Percentiles rank a stretch among this genome's conserved stretches.
Conservation (phyloP, 2,888 invertebrate species). For the Euplexia lucipara region DNA sequence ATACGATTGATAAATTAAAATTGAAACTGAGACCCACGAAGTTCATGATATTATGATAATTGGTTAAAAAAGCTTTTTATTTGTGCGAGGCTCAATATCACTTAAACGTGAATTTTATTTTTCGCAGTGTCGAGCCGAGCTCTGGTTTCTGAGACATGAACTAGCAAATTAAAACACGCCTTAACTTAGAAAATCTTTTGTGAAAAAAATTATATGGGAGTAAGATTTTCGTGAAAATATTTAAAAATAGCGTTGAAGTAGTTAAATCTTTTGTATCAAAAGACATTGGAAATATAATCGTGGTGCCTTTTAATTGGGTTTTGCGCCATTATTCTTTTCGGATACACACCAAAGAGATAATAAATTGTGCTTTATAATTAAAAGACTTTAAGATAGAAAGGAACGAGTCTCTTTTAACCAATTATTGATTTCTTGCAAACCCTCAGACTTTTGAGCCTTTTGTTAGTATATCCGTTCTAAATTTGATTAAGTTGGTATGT, state of each 20-base stretch:
- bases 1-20: slow-evolving; percentile 13
- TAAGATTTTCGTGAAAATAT: slow-evolving; percentile 21
- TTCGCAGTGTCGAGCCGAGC: neutral
- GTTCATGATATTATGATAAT: neutral
- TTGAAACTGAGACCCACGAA: neutral
- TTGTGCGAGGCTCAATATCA: neutral
- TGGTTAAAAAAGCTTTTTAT: neutral
- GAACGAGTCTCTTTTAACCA: no score
- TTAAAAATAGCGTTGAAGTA: neutral
- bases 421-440: no score
- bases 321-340: neutral
- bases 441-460: no score
- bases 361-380: slow-evolving; percentile 3
- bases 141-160: slow-evolving; percentile 1
- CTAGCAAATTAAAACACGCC: slow-evolving; percentile 17
- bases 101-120: neutral
- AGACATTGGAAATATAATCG: neutral
- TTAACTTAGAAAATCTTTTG: neutral
- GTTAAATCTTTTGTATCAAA: neutral
- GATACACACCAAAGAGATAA: slow-evolving; percentile 2
- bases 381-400: neutral
- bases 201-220: slow-evolving; percentile 11
- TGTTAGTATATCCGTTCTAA: no score
- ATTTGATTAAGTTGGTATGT: no score
- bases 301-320: slow-evolving; percentile 13